Percentiles rank a stretch among this genome's conserved stretches.
These are phyloP conservation scores for Gallinago jamesoni DNA, from an alignment of 2,113 vertebrate species.

Conservation along the genomic window DNA sequence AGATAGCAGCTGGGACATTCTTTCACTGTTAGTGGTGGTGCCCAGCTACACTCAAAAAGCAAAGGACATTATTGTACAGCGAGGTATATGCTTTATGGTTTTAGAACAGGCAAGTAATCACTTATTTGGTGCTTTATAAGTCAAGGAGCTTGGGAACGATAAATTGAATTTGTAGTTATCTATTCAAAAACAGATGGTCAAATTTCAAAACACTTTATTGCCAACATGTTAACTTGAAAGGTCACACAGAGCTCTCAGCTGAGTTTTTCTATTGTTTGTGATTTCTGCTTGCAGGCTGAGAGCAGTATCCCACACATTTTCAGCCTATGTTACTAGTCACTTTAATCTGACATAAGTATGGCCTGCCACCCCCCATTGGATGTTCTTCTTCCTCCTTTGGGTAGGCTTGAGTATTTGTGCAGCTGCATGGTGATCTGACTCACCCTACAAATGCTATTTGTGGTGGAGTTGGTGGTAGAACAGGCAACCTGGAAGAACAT, in stretches of 20 bases:
- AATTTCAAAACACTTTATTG: constrained; percentile 48
- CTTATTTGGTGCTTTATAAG: neutral
- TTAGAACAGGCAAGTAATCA: neutral
- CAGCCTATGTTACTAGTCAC: neutral
- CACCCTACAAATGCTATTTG: neutral
- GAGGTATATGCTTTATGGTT: neutral
- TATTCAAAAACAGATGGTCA: constrained; percentile 36
- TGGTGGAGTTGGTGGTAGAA: neutral
- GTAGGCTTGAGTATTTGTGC: neutral
- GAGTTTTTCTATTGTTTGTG: constrained; percentile 27
- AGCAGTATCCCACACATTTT: constrained; percentile 28
- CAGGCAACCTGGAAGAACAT: neutral
- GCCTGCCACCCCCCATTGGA: neutral
- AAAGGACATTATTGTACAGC: neutral
- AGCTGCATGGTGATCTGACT: neutral
- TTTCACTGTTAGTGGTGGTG: neutral
- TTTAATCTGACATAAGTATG: neutral
- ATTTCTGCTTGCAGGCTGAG: constrained; percentile 20
- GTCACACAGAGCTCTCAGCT: constrained; percentile 35
- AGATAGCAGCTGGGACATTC: neutral
- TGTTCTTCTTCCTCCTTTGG: neutral
- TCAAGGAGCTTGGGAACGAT: neutral
- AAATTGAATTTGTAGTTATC: constrained; percentile 44
- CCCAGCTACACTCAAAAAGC: neutral
- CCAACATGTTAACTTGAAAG: neutral